Evolutionary conservation across 2,888 invertebrate genomes (phyloP).

Genomic region (Apamea epomidion): DNA sequence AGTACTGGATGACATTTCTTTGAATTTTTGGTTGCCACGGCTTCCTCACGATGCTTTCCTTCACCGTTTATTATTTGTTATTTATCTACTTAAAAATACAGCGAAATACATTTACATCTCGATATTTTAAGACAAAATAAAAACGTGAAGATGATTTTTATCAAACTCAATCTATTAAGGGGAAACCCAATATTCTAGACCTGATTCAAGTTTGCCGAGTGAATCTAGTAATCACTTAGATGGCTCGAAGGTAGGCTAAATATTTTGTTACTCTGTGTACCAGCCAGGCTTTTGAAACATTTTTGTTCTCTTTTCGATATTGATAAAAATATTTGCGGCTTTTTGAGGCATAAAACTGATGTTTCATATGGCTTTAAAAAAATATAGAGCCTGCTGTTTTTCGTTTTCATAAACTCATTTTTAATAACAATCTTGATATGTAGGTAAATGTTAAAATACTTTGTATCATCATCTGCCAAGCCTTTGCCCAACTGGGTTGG

Average conservation of each 20-base stretch:
- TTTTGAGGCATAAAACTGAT: not conserved
- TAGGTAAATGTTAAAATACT: too few relatives aligned
- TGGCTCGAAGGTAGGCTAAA: slow-evolving; percentile 29
- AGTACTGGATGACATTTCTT: too few relatives aligned
- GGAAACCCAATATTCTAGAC: slow-evolving; percentile 36
- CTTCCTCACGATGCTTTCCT: not conserved
- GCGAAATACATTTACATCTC: not conserved
- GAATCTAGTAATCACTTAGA: slow-evolving; percentile 48
- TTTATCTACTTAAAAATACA: not conserved
- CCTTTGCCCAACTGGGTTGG: too few relatives aligned
- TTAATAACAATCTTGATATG: not conserved
- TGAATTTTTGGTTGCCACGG: too few relatives aligned
- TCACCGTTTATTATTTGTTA: not conserved
- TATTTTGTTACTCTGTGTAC: slow-evolving; percentile 22
- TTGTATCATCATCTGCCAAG: too few relatives aligned
- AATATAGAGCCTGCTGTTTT: not conserved
- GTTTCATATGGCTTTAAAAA: not conserved
- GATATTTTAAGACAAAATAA: not conserved
- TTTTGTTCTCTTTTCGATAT: not conserved
- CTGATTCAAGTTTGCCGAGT: slow-evolving; percentile 32
- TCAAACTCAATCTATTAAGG: slow-evolving; percentile 15
- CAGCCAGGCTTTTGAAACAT: not conserved
- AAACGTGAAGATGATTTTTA: slow-evolving; percentile 22
- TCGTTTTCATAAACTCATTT: not conserved
- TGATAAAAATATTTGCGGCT: not conserved